phyloP scores from a whole-genome alignment of 1,140 invertebrate genomes.

The Hycleus cichorii region DNA sequence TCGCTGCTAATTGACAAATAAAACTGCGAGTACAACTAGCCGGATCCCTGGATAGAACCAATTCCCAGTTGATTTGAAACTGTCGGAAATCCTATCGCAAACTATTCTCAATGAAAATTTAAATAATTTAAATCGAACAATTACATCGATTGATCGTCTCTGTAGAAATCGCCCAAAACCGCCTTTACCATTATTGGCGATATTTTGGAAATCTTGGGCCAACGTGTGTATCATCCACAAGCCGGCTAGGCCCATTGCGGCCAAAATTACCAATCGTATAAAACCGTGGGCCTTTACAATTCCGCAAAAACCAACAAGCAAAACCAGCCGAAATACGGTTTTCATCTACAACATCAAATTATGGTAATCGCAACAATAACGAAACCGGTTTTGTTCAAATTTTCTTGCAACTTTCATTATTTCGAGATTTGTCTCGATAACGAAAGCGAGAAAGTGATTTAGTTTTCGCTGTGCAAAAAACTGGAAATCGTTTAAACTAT shows the following conservation, averaged over 20 bases:
- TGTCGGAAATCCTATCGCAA: not conserved
- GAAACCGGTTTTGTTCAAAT: too few relatives aligned
- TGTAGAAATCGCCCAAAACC: not conserved
- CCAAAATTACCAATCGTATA: slow-evolving; percentile 25
- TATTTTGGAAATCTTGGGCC: slow-evolving; percentile 29
- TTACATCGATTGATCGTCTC: slow-evolving; percentile 4
- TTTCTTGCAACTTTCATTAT: too few relatives aligned
- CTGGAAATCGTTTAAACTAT: too few relatives aligned
- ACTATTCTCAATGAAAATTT: not conserved
- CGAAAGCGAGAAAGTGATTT: too few relatives aligned
- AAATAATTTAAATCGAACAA: not conserved
- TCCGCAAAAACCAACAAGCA: slow-evolving; percentile 15
- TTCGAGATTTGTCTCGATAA: too few relatives aligned
- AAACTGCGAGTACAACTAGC: slow-evolving; percentile 33
- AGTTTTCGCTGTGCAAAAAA: too few relatives aligned
- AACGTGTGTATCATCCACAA: slow-evolving; percentile 33
- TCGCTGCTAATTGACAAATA: slow-evolving; percentile 32
- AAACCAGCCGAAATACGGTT: slow-evolving; percentile 15
- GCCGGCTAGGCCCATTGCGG: slow-evolving; percentile 29
- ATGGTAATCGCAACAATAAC: too few relatives aligned
- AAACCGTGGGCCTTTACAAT: slow-evolving; percentile 25
- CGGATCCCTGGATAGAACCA: slow-evolving; percentile 30
- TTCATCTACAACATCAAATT: slow-evolving; percentile 15
- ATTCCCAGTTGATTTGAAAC: slow-evolving; percentile 27
- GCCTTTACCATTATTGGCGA: not conserved